These are phyloP conservation scores for Notospermus geniculatus DNA, from an alignment of 1,140 invertebrate genomes.

Conservation along the genomic window DNA sequence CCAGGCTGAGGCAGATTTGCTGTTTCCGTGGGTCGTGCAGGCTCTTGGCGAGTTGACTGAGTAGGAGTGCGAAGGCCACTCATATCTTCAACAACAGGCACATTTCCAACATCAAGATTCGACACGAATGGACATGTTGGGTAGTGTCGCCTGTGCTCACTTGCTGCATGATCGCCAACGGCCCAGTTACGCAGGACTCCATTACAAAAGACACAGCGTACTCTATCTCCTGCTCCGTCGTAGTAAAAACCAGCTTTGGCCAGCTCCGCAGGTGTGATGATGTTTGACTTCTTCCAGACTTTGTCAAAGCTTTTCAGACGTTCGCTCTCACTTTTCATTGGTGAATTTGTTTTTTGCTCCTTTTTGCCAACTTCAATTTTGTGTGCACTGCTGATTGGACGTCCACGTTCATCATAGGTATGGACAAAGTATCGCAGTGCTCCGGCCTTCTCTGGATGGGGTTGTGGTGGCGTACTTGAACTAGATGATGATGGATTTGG, in stretches of 20 bases:
- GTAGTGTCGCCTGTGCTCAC: slow-evolving; percentile 71
- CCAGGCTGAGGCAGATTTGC: neutral
- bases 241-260: slow-evolving; percentile 87
- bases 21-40: neutral
- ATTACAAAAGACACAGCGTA: slow-evolving; percentile 81
- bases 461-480: too few relatives aligned
- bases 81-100: slow-evolving; percentile 55
- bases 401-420: slow-evolving; percentile 4
- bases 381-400: neutral
- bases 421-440: neutral
- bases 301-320: slow-evolving; percentile 70
- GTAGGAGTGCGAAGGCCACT: neutral
- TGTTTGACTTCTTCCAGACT: slow-evolving; percentile 54
- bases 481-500: too few relatives aligned
- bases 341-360: neutral
- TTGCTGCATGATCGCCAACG: slow-evolving; percentile 69
- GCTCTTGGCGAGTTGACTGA: neutral
- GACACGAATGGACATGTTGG: slow-evolving; percentile 72
- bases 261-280: slow-evolving; percentile 72
- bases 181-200: slow-evolving; percentile 74
- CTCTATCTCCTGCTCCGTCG: slow-evolving; percentile 67
- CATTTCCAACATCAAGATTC: slow-evolving; percentile 64
- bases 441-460: neutral
- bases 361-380: neutral
- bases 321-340: neutral